A percentile compares a stretch with the other conserved stretches of the same genome.
phyloP scores from a whole-genome alignment of 2,113 vertebrate genomes.

The Pholis gunnellus region DNA sequence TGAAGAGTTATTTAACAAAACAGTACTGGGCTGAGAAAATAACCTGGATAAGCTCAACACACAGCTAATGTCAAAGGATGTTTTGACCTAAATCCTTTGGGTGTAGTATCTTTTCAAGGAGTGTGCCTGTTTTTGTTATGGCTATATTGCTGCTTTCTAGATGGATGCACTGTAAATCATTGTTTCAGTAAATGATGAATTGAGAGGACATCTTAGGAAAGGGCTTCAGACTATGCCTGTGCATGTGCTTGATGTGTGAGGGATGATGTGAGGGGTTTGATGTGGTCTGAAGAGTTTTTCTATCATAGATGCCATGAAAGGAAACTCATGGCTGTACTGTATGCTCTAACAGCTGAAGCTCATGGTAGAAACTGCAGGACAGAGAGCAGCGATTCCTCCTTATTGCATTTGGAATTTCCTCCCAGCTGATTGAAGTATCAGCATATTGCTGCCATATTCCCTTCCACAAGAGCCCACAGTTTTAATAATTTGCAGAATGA shows the following conservation, averaged over 20 bases:
- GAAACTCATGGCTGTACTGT: conserved; percentile 53
- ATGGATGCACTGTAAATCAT: neutral
- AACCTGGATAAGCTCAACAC: neutral
- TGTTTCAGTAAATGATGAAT: conserved; percentile 12
- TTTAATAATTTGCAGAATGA: conserved; percentile 77
- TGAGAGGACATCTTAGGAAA: conserved; percentile 22
- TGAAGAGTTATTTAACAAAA: conserved; percentile 19
- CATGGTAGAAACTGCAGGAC: conserved; percentile 42
- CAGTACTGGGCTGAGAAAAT: neutral
- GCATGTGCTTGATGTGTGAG: conserved; percentile 40
- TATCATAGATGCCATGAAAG: conserved; percentile 72
- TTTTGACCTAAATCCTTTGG: conserved; percentile 17
- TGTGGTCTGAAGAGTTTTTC: conserved; percentile 76
- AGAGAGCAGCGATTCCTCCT: conserved; percentile 66
- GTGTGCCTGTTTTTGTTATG: neutral
- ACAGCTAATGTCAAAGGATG: neutral
- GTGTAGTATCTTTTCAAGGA: conserved; percentile 21
- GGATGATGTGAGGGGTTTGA: conserved; percentile 64
- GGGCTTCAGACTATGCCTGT: conserved; percentile 28
- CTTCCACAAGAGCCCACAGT: conserved; percentile 68
- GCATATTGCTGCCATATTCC: conserved; percentile 83
- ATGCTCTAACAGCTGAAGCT: conserved; percentile 48
- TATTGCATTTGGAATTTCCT: conserved; percentile 84
- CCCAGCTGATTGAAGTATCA: conserved; percentile 80
- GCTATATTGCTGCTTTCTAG: neutral